phyloP scores from a whole-genome alignment of 2,113 vertebrate genomes.

The Furnarius figulus region DNA sequence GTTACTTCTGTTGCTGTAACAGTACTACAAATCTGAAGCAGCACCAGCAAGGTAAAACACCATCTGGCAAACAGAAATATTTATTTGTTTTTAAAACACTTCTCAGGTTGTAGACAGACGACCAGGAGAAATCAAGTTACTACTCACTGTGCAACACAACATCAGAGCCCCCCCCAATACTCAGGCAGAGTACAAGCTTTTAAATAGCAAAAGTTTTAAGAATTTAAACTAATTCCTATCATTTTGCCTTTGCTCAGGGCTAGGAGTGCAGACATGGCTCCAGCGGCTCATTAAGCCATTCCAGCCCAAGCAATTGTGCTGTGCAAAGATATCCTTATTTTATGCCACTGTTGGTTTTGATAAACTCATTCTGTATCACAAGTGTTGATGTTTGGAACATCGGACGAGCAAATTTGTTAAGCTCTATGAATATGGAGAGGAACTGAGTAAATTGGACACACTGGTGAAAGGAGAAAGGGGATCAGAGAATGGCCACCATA shows the following conservation, averaged over 20 bases:
- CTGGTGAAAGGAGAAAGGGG: not conserved
- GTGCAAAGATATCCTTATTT: not conserved
- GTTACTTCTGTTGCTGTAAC: not conserved
- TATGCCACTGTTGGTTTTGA: not conserved
- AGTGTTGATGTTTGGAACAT: not conserved
- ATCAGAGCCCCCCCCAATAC: not conserved
- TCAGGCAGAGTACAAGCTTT: not conserved
- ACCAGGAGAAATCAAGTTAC: not conserved
- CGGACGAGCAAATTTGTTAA: not conserved
- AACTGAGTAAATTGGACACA: not conserved
- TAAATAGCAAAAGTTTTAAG: not conserved
- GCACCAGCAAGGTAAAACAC: not conserved
- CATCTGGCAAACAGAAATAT: not conserved
- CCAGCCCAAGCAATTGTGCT: not conserved
- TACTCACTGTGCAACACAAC: no score
- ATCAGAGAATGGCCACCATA: conserved; percentile 46
- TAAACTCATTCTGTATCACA: not conserved
- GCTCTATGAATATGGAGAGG: not conserved
- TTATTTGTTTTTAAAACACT: not conserved
- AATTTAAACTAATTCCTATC: not conserved
- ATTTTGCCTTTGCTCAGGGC: not conserved
- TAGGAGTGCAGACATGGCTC: not conserved
- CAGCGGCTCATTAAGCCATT: not conserved
- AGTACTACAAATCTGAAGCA: not conserved
- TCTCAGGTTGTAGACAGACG: not conserved